phyloP scores from a whole-genome alignment of 2,888 invertebrate species.

The Nectonema munidae region DNA sequence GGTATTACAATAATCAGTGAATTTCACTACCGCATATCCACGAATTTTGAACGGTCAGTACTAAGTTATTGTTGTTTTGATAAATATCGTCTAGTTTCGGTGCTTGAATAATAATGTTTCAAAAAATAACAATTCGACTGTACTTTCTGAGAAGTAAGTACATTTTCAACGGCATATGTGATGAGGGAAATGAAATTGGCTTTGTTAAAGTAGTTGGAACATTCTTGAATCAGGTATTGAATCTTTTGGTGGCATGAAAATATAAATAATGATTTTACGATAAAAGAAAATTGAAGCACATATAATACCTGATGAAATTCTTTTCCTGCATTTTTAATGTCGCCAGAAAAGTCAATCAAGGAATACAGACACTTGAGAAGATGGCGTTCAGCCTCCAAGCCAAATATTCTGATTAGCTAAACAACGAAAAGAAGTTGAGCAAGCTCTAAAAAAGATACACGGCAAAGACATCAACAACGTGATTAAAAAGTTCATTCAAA shows the following conservation, averaged over 20 bases:
- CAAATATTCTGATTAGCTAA: conserved; percentile 56
- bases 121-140: conserved; percentile 6
- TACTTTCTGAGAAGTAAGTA: conserved; percentile 40
- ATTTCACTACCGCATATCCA: no score
- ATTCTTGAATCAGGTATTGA: conserved; percentile 43
- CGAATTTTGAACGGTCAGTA: no score
- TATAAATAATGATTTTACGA: background rate
- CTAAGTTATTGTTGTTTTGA: background rate
- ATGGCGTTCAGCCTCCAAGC: conserved; percentile 82
- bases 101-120: background rate
- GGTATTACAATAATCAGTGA: no score
- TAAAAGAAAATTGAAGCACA: conserved; percentile 14
- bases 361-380: conserved; percentile 70
- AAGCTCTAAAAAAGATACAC: no score
- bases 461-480: no score
- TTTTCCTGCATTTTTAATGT: conserved; percentile 26
- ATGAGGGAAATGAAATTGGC: conserved; percentile 53
- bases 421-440: no score
- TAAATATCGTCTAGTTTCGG: background rate
- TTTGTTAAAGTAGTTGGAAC: conserved; percentile 42
- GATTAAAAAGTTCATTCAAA: no score
- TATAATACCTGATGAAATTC: conserved; percentile 25
- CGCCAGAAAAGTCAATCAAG: conserved; percentile 43
- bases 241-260: no score
- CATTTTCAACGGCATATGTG: conserved; percentile 53